Base-by-base conservation (phyloP, 2,113 vertebrate genomes). In the Daphoenositta chrysoptera region DNA sequence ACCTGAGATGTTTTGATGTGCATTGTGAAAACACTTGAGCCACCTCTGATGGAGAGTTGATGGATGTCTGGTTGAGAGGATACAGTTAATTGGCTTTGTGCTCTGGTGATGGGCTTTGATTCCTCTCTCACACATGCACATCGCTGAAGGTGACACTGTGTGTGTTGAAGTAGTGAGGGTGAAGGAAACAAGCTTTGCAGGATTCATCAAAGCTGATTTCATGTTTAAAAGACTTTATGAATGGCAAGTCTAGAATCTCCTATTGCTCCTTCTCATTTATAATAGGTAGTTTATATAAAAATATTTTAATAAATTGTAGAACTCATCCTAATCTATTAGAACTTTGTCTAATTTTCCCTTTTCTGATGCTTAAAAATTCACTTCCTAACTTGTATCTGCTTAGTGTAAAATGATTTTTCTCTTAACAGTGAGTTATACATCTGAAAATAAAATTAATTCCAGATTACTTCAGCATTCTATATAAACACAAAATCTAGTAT, bases 121-220 rank as follows among this genome's bases (percentile, higher is more conserved):
- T 91, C 48, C 33, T 75, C 39, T 56, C 14, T 8, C 0, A 0
- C 26, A 9, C 39, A 10, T 1, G 0, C 26, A 3, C 13, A 1
- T 53, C 2, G 1, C 64, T 68, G 61, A 64, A 65, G 39, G 66
- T 89, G 80, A 50, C 15, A 3, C 48, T 57, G 22, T 60, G 26
- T 31, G 30, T 35, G 44, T 31, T 76, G 47, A 69, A 79, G 45
- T 53, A 76, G 45, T 33, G 45, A 66, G 61, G 39, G 40, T 56
- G 61, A 60, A 51, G 47, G 65, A 81, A 87, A 42, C 23, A 28
- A 56, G 21, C 40, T 79, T 82, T 79, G n/a, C 31, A 79, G 61
- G 33, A 44, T 78, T 93, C 60, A 68, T 51, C 37, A 50, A 80
- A 76, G 58, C 47, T 68, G 20, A 58, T 83, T 86, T 39, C 4